These are phyloP conservation scores for Myotis yumanensis DNA, from an alignment of 2,113 vertebrate species.

Conservation along the genomic window DNA sequence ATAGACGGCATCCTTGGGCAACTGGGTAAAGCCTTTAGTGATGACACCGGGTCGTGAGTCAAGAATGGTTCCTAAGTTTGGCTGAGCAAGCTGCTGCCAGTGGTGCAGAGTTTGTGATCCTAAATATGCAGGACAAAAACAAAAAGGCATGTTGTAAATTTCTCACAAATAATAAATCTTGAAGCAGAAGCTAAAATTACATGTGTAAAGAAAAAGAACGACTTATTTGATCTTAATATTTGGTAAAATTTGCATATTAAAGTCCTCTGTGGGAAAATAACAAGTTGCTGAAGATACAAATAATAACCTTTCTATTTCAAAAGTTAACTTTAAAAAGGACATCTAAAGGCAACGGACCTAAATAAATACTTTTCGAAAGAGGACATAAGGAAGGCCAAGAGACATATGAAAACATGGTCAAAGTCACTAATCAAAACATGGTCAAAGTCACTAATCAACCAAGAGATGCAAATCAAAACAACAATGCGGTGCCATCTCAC, in stretches of 20 bases:
- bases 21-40: conserved; percentile 94
- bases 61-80: conserved; percentile 95
- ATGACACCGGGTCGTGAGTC: conserved; percentile 96
- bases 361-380: too few species aligned
- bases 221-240: conserved; percentile 1
- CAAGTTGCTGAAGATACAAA: background rate
- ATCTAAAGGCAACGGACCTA: background rate
- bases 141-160: background rate
- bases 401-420: too few species aligned
- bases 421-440: too few species aligned
- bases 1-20: conserved; percentile 88
- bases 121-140: conserved; percentile 66
- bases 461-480: too few species aligned
- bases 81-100: conserved; percentile 98
- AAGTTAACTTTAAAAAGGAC: conserved; percentile 45
- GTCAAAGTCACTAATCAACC: too few species aligned
- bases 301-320: conserved; percentile 38
- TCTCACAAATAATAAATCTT: background rate
- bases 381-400: too few species aligned
- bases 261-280: conserved; percentile 49
- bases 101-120: conserved; percentile 98
- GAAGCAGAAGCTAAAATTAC: background rate
- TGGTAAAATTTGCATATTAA: conserved; percentile 38
- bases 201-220: background rate
- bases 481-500: too few species aligned